Conservation (phyloP, 1,140 invertebrate genomes). For the Papilio glaucus region DNA sequence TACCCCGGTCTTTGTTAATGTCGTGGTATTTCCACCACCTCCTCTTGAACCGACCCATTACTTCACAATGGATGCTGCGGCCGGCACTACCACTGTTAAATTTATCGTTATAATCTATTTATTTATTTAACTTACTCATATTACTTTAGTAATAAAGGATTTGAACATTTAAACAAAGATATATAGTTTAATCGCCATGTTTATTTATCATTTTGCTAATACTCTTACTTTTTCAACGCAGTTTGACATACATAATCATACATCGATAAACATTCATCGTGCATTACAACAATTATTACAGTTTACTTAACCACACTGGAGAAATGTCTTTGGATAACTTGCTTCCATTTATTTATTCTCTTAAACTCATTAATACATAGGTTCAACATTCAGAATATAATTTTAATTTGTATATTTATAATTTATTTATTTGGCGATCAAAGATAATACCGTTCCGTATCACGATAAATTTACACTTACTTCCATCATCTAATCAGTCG, state of each 20-base stretch:
- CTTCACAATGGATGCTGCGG: too few relatives aligned
- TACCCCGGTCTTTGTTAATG: too few relatives aligned
- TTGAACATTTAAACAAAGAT: conserved; percentile 48
- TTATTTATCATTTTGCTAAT: conserved; percentile 73
- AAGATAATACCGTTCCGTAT: conserved; percentile 76
- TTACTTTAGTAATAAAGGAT: not conserved
- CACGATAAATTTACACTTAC: conserved; percentile 77
- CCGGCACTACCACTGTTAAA: too few relatives aligned
- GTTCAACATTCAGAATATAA: conserved; percentile 76
- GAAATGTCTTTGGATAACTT: conserved; percentile 75
- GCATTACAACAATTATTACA: conserved; percentile 67
- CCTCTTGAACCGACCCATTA: too few relatives aligned
- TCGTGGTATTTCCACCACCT: too few relatives aligned
- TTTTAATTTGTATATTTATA: conserved; percentile 63
- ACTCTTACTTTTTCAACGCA: conserved; percentile 74
- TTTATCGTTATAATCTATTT: too few relatives aligned
- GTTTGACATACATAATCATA: conserved; percentile 76
- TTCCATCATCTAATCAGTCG: conserved; percentile 81
- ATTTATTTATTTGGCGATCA: conserved; percentile 80
- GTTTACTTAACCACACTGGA: conserved; percentile 60
- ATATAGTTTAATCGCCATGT: conserved; percentile 73
- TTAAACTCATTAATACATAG: conserved; percentile 68
- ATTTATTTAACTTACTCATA: not conserved
- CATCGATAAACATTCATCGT: conserved; percentile 75
- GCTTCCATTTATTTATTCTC: conserved; percentile 51